Base-by-base conservation (phyloP, 2,797 vertebrate genomes). In the Poeciliopsis gracilis region DNA sequence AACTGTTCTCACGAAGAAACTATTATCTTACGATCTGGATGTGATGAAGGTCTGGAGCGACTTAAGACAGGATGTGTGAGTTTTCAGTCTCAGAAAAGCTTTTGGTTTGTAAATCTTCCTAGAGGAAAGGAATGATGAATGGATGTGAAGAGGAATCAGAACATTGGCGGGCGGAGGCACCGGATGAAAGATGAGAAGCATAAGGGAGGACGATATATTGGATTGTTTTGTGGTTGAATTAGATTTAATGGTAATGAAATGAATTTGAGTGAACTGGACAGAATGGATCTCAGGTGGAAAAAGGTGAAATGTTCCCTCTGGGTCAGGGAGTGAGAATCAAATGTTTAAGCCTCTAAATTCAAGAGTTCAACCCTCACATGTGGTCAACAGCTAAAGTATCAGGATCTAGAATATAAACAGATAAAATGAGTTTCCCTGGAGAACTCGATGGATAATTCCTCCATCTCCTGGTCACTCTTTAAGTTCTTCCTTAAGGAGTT, bases 161-260 rank as follows among this genome's bases (percentile, higher is more conserved):
- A 69, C 25, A 45, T 15, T 43, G 66, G 66, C 0, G 6, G 66
- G 41, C n/a, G 25, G 66, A 69, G 66, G 66, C 43, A 53, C 53
- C 41, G 36, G 72, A 73, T 25, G 36, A 28, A 38, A 38, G 49
- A 28, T 57, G 77, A 67, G 53, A 9, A 1, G 28, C 3, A 78
- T 41, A 23, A 38, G 67, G 72, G 79, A 77, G 23, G 67, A 81
- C 78, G 30, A 83, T 49, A 30, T 25, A 30, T 41, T 41, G 75
- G 43, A 33, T 38, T 61, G 71, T 43, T 69, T 69, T 15, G 23
- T 45, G 25, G 41, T 69, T n/a, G 25, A 69, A 45, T 69, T 45
- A 69, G 41, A 69, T 69, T 28, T 43, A n/a, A 69, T 2, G n/a
- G 38, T 43, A 69, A 69, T 69, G 25, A 69, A 69, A 69, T 69